Conservation (phyloP, 2,888 invertebrate species). For the Drosophila fungiperda region DNA sequence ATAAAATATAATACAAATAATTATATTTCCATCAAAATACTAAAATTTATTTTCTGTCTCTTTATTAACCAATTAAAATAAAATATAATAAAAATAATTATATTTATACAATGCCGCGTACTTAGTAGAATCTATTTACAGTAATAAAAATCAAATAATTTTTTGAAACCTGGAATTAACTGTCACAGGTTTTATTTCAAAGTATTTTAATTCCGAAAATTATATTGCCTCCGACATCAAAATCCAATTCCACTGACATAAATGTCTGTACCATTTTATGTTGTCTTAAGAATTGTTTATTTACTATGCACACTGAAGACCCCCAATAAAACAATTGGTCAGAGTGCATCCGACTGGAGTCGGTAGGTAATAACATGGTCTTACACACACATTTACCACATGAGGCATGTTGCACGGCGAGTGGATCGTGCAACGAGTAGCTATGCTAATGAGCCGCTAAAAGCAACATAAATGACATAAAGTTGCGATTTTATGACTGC, state of each 20-base stretch:
- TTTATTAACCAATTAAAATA: not conserved
- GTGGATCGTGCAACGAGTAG: constrained; percentile 28
- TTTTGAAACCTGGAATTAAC: not conserved
- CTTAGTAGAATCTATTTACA: not conserved
- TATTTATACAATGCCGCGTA: not conserved
- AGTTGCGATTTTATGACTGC: constrained; percentile 71
- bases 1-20: not conserved
- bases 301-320: constrained; percentile 54
- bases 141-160: not conserved
- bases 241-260: constrained; percentile 15
- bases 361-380: constrained; percentile 44
- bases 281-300: constrained; percentile 26
- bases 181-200: not conserved
- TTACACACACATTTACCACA: constrained; percentile 20
- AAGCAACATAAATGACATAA: constrained; percentile 80
- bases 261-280: constrained; percentile 14
- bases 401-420: constrained; percentile 17
- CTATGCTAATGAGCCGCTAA: constrained; percentile 79
- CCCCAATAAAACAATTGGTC: constrained; percentile 67
- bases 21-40: no score
- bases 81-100: not conserved
- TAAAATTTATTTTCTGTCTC: no score
- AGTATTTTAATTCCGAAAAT: not conserved
- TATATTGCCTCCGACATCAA: constrained; percentile 8
- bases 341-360: constrained; percentile 16